Evolutionary conservation across 2,888 invertebrate genomes (phyloP), one percentile per base, ranked within the genome.

Genomic region (Trisateles emortualis): DNA sequence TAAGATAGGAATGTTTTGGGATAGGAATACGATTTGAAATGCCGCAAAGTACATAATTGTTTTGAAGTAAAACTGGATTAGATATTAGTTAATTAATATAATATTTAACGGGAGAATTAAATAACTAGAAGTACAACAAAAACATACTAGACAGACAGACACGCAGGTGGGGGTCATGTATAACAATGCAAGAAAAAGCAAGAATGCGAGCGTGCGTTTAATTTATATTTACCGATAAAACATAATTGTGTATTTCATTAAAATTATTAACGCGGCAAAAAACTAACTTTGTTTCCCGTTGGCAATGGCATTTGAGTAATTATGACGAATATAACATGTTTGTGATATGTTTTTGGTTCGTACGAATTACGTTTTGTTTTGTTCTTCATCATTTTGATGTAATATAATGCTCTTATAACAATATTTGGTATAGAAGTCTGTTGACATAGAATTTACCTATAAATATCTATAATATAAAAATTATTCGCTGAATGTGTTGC

Each of bases 141-240:
- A 39, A 47, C 22, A 14, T 32, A 19, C 19, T 16, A 55, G 55
- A 59, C 46, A 55, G 55, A 59, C 46, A 35, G 36, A 22, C 52
- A 48, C 46, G 68, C 73, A 73, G 70, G 68, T 73, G 70, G 50
- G 50, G 44, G 55, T 44, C 54, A 55, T 57, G 60, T 64, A 49
- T 62, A 69, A 69, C 63, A 60, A 70, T 61, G 70, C 48, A 70
- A 64, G 56, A 68, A 73, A 73, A 65, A 66, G 51, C 33, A 41
- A 53, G 65, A 63, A 66, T 64, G 64, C 54, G 54, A 65, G 66
- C 64, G 59, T 68, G 65, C 59, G 41, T 61, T 65, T 70, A 68
- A 72, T 72, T 72, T 72, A 70, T 72, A 70, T 69, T 64, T 63
- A 56, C 57, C 66, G 66, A 74, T 74, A 70, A 72, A 70, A 68